Evolutionary conservation across 2,113 vertebrate genomes (phyloP).

Genomic region (Pterocles gutturalis): DNA sequence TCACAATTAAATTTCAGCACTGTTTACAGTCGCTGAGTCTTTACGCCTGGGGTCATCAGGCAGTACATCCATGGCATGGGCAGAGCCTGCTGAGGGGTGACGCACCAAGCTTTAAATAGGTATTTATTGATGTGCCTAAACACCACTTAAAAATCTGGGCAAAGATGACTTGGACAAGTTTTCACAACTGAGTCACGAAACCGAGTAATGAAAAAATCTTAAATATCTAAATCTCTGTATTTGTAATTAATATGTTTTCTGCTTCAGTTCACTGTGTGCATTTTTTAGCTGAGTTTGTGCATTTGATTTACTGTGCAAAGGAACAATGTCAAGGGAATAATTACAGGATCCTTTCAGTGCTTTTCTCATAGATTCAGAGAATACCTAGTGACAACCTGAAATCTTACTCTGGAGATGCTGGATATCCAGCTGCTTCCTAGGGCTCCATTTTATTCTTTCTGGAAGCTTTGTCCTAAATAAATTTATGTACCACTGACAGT

Average conservation of each 20-base stretch:
- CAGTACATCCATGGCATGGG: not conserved
- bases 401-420: not conserved
- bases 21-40: not conserved
- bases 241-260: not conserved
- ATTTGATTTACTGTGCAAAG: not conserved
- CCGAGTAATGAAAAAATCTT: not conserved
- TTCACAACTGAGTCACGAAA: not conserved
- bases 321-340: not conserved
- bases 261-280: not conserved
- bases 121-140: not conserved
- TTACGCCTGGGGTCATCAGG: not conserved
- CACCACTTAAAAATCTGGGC: not conserved
- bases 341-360: not conserved
- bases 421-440: not conserved
- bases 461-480: not conserved
- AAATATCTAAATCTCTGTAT: not conserved
- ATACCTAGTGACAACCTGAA: not conserved
- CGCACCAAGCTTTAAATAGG: not conserved
- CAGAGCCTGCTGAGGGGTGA: not conserved
- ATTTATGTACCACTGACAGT: not conserved
- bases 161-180: not conserved
- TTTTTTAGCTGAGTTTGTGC: not conserved
- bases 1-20: not conserved
- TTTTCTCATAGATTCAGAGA: not conserved
- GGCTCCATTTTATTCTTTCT: not conserved